Conservation (phyloP, 2,113 vertebrate species). For the Campylomormyrus tamandua region DNA sequence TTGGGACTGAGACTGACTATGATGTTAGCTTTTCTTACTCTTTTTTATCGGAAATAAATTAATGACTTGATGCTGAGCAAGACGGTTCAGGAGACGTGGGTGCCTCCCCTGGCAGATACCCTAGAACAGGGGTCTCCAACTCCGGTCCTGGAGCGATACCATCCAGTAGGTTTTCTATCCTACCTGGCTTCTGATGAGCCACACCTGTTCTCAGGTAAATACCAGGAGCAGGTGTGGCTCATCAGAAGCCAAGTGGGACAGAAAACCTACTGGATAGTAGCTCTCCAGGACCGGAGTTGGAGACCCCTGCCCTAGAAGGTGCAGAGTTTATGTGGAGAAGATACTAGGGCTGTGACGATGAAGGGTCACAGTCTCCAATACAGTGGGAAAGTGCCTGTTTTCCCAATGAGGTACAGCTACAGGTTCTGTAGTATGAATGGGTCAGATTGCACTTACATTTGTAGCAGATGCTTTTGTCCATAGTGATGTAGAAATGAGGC, state of each 20-base stretch:
- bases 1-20: background rate
- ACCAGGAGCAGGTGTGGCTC: too few species aligned
- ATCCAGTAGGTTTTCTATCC: too few species aligned
- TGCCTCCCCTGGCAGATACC: background rate
- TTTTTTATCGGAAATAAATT: background rate
- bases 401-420: background rate
- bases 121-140: background rate
- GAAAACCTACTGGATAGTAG: too few species aligned
- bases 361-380: background rate
- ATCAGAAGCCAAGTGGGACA: too few species aligned
- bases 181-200: too few species aligned
- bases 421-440: background rate
- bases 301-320: background rate
- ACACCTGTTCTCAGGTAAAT: too few species aligned
- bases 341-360: background rate
- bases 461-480: background rate
- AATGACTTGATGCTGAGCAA: background rate
- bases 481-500: background rate
- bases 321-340: background rate
- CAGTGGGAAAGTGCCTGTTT: background rate
- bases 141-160: too few species aligned
- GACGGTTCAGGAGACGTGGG: background rate
- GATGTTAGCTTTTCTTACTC: background rate
- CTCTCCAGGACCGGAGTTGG: too few species aligned
- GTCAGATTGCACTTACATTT: background rate